A percentile compares a stretch with the other conserved stretches of the same genome.
phyloP scores from a whole-genome alignment of 2,888 invertebrate genomes.

The Chesias legatella region DNA sequence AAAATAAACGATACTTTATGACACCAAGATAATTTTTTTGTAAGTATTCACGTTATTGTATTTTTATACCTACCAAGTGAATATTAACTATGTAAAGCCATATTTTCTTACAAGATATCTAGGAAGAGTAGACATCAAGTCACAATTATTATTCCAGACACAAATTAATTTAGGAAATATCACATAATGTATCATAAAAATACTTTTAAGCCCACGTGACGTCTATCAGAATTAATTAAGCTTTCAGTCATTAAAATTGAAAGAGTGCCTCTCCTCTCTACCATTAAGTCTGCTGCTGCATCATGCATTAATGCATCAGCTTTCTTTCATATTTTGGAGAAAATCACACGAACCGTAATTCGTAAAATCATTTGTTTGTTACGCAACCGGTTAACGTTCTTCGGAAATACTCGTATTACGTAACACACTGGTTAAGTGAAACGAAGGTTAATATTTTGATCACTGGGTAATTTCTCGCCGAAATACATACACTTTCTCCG shows the following conservation, averaged over 20 bases:
- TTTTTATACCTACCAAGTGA: no score
- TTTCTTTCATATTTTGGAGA: constrained; percentile 26
- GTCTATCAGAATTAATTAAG: no score
- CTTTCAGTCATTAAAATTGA: constrained; percentile 3
- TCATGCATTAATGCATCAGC: constrained; percentile 12
- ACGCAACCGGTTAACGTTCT: constrained; percentile 34
- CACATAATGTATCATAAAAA: no score
- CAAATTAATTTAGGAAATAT: no score
- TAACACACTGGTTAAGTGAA: constrained; percentile 50
- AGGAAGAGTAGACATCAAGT: no score
- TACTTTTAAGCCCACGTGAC: no score
- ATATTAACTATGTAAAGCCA: no score
- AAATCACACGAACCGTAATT: constrained; percentile 15
- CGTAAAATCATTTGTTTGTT: constrained; percentile 31
- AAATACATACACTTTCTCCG: constrained; percentile 72
- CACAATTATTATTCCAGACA: no score
- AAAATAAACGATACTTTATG: constrained; percentile 63
- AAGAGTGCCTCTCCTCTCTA: neutral
- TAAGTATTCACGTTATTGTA: constrained; percentile 41
- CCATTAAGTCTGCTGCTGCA: constrained; percentile 5
- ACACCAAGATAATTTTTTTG: constrained; percentile 60
- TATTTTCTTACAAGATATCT: no score
- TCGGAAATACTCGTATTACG: constrained; percentile 43
- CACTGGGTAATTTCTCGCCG: constrained; percentile 62
- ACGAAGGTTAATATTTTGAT: constrained; percentile 52